Evolutionary conservation across 2,113 vertebrate species (phyloP).

Genomic region (Neolamprologus tretocephalus): DNA sequence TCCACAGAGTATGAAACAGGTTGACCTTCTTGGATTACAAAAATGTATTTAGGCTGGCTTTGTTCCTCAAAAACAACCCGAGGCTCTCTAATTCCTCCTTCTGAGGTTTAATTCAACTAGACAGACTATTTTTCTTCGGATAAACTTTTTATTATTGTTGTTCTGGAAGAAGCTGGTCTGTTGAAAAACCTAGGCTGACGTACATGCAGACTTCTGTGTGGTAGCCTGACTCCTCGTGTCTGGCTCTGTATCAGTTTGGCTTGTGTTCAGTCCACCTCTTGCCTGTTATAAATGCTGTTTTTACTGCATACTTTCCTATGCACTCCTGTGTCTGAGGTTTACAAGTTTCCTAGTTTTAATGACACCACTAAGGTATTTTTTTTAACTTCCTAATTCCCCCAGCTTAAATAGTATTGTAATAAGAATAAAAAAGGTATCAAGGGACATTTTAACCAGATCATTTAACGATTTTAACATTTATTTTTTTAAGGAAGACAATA

Average conservation of each 20-base stretch:
- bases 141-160: neutral
- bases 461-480: neutral
- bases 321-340: constrained; percentile 22
- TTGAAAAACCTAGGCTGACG: neutral
- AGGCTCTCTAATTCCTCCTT: neutral
- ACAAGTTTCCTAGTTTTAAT: constrained; percentile 34
- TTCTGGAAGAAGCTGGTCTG: neutral
- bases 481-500: neutral
- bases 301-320: constrained; percentile 47
- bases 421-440: neutral
- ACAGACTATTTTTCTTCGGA: neutral
- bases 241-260: constrained; percentile 14
- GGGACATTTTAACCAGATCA: neutral
- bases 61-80: neutral
- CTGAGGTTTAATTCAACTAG: neutral
- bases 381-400: neutral
- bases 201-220: neutral
- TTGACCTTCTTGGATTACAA: neutral
- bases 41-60: neutral
- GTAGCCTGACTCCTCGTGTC: neutral
- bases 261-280: neutral
- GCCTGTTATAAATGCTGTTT: constrained; percentile 6
- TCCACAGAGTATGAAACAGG: neutral
- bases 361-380: constrained; percentile 30
- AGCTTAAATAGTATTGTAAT: neutral